Conservation (phyloP, 2,113 vertebrate species). For the Chelonoidis abingdonii region DNA sequence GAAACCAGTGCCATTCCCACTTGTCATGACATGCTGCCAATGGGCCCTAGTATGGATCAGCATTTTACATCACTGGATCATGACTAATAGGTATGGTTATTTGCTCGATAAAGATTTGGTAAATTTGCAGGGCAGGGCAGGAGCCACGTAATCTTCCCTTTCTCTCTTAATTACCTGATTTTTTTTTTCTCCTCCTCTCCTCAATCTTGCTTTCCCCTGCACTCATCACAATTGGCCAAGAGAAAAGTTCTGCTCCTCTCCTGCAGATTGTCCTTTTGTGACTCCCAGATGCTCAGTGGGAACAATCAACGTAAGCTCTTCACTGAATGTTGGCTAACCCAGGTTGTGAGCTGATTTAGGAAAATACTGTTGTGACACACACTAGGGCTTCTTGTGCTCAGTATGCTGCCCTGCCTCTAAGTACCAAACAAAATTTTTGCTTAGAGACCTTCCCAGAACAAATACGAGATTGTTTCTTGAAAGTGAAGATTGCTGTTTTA, state of each 20-base stretch:
- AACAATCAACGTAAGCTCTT: background rate
- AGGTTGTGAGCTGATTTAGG: background rate
- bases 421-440: slow-evolving; percentile 15
- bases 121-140: background rate
- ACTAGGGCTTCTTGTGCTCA: slow-evolving; percentile 9
- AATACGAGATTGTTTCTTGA: background rate
- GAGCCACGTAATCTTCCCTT: background rate
- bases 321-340: background rate
- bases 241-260: background rate
- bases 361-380: slow-evolving; percentile 22
- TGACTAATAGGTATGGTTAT: background rate
- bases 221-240: background rate
- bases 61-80: background rate
- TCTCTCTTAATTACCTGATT: background rate
- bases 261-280: background rate
- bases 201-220: background rate
- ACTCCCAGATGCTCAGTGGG: background rate
- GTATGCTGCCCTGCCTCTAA: background rate
- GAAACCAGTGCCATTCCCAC: background rate
- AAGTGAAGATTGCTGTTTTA: slow-evolving; percentile 18
- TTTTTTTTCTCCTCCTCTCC: background rate
- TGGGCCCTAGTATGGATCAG: background rate
- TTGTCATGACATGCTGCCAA: background rate
- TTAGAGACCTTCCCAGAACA: slow-evolving; percentile 2
- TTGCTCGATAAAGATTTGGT: background rate